These are phyloP conservation scores for Campylomormyrus numenius DNA, from an alignment of 2,113 vertebrate species.

Conservation along the genomic window DNA sequence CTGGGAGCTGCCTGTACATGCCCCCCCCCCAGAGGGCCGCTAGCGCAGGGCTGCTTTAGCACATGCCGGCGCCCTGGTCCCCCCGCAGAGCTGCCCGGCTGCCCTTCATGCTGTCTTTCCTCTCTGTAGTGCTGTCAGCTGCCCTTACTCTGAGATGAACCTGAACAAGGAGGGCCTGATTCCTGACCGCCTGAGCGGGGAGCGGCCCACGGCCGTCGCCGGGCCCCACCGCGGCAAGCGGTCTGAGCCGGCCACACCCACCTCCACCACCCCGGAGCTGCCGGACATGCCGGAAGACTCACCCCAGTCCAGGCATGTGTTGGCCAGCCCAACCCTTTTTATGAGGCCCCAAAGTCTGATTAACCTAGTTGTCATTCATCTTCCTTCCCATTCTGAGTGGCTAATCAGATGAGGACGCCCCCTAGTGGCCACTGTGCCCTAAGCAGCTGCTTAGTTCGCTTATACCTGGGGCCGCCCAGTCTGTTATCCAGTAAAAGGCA, in stretches of 20 bases:
- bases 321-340: not conserved
- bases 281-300: slow-evolving; percentile 48
- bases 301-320: slow-evolving; percentile 57
- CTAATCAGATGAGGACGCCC: not conserved
- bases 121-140: slow-evolving; percentile 67
- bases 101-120: not conserved
- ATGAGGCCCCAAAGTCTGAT: not conserved
- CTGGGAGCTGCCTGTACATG: not conserved
- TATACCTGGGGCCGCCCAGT: not conserved
- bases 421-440: not conserved
- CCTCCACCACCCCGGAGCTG: slow-evolving; percentile 35
- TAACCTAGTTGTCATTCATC: not conserved
- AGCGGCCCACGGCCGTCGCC: slow-evolving; percentile 50
- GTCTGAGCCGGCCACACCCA: slow-evolving; percentile 32
- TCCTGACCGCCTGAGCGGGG: slow-evolving; percentile 75
- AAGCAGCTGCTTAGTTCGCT: not conserved
- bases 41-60: not conserved
- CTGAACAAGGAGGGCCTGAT: slow-evolving; percentile 70
- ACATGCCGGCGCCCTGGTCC: not conserved
- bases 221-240: slow-evolving; percentile 56
- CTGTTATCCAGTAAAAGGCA: not conserved
- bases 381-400: not conserved
- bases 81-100: not conserved
- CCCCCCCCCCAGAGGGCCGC: not conserved
- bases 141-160: slow-evolving; percentile 78